A percentile compares a stretch with the other conserved stretches of the same genome.
phyloP scores from a whole-genome alignment of 2,888 invertebrate genomes.

The Dinocampus coccinellae region DNA sequence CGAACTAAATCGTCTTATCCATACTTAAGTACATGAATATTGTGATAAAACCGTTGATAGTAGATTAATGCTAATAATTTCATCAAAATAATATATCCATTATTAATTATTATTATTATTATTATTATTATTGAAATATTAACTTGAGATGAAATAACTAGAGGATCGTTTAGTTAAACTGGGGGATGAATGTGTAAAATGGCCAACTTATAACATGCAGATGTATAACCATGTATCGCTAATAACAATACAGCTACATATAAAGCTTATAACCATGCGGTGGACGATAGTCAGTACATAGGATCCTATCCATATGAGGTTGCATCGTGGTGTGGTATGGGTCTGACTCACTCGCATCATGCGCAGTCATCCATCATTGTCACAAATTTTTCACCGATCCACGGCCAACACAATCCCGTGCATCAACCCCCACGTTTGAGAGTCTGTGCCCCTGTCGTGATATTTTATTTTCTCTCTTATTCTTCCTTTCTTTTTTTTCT shows the following conservation, averaged over 20 bases:
- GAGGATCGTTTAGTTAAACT: background rate
- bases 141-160: background rate
- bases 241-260: background rate
- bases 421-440: conserved; percentile 35
- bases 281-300: background rate
- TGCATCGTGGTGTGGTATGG: conserved; percentile 61
- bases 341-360: conserved; percentile 66
- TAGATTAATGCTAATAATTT: too few relatives aligned
- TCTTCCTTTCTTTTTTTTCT: conserved; percentile 22
- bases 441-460: conserved; percentile 21
- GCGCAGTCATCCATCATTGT: conserved; percentile 69
- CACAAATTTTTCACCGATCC: conserved; percentile 54
- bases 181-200: background rate
- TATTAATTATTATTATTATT: too few relatives aligned
- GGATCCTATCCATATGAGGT: conserved; percentile 58
- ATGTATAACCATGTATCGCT: background rate
- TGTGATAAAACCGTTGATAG: too few relatives aligned
- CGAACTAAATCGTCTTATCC: too few relatives aligned
- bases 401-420: conserved; percentile 38
- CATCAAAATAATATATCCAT: too few relatives aligned
- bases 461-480: conserved; percentile 26
- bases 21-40: too few relatives aligned
- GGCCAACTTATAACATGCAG: background rate
- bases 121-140: too few relatives aligned
- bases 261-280: background rate